Evolutionary conservation across 2,113 vertebrate species (phyloP), one percentile per base, ranked within the genome.

Genomic region (Clarias batrachus): DNA sequence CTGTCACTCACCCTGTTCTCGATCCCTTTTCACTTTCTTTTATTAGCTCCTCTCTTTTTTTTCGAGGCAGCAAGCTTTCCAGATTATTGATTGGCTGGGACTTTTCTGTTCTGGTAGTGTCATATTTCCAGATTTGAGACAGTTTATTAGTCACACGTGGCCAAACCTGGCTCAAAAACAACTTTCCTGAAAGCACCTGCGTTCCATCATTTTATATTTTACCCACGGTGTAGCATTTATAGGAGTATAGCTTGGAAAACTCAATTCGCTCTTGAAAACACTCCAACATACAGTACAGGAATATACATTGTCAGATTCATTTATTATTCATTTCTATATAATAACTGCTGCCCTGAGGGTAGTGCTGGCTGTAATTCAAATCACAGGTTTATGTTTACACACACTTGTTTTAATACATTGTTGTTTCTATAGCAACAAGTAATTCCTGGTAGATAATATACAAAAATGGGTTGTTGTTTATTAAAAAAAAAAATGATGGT

Each of bases 1-100:
- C 70, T 74, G 83, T 84, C 83, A 84, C 33, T 84, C 83, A 84
- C n/a, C 21, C 84, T 85, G 19, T 57, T 85, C 27, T n/a, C 37
- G 68, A 52, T 78, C 71, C 84, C 73, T 30, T 2, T 65, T 68
- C 41, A 27, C 74, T 85, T 56, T 66, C 60, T 78, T 63, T 79
- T 79, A 85, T 85, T 79, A 85, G 62, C 76, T 85, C 25, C 54
- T 52, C 80, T 27, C 52, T 23, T 79, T 25, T 63, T 52, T 85
- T 27, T 80, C 23, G 1, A 57, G 76, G 76, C 74, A 37, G 60
- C 60, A 85, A 25, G 48, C 84, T 68, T 80, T 37, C 60, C 76
- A 80, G 68, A 80, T 65, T 56, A 70, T 79, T 57, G 74, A 80
- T 80, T 70, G 74, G 27, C 25, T 68, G 12, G 8, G 41, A 52